A percentile compares a stretch with the other conserved stretches of the same genome.
Evolutionary conservation across 2,113 vertebrate species (phyloP).

Genomic region (Oplegnathus fasciatus): DNA sequence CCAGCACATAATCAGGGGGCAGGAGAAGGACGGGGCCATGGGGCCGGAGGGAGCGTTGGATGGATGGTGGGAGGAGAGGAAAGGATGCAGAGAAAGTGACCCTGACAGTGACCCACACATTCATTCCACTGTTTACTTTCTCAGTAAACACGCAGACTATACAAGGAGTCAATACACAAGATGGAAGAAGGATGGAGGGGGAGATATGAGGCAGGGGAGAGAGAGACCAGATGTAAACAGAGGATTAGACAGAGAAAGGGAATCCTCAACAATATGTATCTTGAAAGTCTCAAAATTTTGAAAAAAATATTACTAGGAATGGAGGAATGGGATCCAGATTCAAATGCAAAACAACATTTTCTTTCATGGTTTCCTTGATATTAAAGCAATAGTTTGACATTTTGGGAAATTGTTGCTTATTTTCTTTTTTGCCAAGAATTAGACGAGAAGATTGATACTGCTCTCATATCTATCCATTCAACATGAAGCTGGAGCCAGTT

Average conservation of each 20-base stretch:
- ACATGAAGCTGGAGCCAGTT: not conserved
- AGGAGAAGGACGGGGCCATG: conserved; percentile 45
- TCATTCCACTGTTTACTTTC: conserved; percentile 71
- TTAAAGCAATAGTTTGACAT: not conserved
- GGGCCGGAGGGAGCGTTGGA: conserved; percentile 43
- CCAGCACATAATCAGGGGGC: conserved; percentile 72
- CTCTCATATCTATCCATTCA: not conserved
- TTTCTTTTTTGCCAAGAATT: not conserved
- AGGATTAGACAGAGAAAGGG: conserved; percentile 60
- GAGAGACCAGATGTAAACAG: conserved; percentile 60
- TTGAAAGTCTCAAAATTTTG: conserved; percentile 34
- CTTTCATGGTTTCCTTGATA: not conserved
- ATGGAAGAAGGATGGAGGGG: conserved; percentile 47
- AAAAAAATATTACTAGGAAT: not conserved
- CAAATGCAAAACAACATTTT: not conserved
- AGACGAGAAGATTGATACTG: not conserved
- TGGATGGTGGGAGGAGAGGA: conserved; percentile 39
- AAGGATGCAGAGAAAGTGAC: conserved; percentile 68
- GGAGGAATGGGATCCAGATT: not conserved
- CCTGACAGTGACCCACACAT: conserved; percentile 69
- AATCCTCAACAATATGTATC: conserved; percentile 40
- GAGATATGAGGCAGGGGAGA: conserved; percentile 43
- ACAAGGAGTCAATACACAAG: conserved; percentile 53
- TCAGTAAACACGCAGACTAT: conserved; percentile 55
- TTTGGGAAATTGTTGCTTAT: not conserved